Percentiles rank a stretch among this genome's conserved stretches.
These are phyloP conservation scores for Knipowitschia caucasica DNA, from an alignment of 2,797 vertebrate genomes.

Conservation along the genomic window DNA sequence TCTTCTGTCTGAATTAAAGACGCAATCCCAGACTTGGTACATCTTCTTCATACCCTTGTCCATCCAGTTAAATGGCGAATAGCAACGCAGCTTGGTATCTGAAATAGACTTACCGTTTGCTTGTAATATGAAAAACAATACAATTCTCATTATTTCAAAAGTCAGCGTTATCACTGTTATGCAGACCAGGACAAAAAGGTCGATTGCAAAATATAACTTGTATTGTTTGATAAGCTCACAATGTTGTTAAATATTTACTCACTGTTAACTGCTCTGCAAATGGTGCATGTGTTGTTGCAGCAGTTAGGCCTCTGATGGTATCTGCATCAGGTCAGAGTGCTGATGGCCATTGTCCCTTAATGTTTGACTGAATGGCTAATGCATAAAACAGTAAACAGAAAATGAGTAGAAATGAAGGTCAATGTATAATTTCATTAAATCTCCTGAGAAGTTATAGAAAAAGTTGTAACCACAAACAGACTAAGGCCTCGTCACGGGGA, in stretches of 20 bases:
- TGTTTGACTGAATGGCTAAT: slow-evolving; percentile 19
- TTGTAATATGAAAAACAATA: not conserved
- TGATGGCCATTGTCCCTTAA: slow-evolving; percentile 21
- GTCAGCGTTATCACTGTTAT: not conserved
- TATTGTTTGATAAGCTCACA: slow-evolving; percentile 11
- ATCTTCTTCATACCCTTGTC: too few species aligned
- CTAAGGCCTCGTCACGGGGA: too few species aligned
- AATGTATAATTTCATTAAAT: not conserved
- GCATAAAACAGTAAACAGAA: slow-evolving; percentile 24
- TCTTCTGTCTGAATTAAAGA: too few species aligned
- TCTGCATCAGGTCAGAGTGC: not conserved
- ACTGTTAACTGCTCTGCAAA: slow-evolving; percentile 12
- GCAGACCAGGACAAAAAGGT: slow-evolving; percentile 6
- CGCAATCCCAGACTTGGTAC: too few species aligned
- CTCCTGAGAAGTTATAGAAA: not conserved
- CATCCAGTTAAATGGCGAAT: too few species aligned
- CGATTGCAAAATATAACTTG: slow-evolving; percentile 7
- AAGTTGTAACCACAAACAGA: not conserved
- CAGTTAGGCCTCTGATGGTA: slow-evolving; percentile 11
- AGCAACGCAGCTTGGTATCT: too few species aligned
- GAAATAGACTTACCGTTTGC: not conserved
- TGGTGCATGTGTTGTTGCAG: slow-evolving; percentile 13
- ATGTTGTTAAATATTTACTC: slow-evolving; percentile 25
- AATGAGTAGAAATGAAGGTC: not conserved
- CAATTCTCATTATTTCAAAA: not conserved